Conservation (phyloP, 1,140 invertebrate species). For the Carcinoscorpius rotundicauda region DNA sequence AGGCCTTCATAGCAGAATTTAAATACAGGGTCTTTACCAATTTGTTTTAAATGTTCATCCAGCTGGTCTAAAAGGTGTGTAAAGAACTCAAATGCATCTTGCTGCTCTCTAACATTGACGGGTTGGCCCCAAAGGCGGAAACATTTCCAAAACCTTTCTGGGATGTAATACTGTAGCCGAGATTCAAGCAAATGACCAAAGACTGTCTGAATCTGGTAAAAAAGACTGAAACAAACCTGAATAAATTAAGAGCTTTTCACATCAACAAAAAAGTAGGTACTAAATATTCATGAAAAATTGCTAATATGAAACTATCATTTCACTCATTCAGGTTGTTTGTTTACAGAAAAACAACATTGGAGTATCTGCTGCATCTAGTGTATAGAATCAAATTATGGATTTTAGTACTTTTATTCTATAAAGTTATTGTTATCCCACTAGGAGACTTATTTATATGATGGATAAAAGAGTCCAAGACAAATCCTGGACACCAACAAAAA, state of each 20-base stretch:
- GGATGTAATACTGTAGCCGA: slow-evolving; percentile 45
- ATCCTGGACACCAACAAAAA: too few species aligned
- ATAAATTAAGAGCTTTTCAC: not conserved
- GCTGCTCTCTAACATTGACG: slow-evolving; percentile 47
- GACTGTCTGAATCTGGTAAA: slow-evolving; percentile 43
- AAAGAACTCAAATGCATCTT: slow-evolving; percentile 49
- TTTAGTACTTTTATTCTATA: too few species aligned
- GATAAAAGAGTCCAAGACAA: too few species aligned
- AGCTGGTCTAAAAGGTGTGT: slow-evolving; percentile 43
- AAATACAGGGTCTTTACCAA: slow-evolving; percentile 27
- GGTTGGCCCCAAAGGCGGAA: slow-evolving; percentile 44
- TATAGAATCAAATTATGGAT: too few species aligned
- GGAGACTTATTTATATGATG: too few species aligned
- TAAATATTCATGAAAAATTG: too few species aligned
- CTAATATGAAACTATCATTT: too few species aligned
- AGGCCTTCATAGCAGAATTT: slow-evolving; percentile 39
- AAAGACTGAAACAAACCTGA: slow-evolving; percentile 25
- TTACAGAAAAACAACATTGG: too few species aligned
- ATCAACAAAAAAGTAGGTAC: too few species aligned
- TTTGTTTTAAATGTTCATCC: slow-evolving; percentile 40
- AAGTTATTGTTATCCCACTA: too few species aligned
- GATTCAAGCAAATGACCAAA: slow-evolving; percentile 44
- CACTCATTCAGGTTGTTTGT: too few species aligned
- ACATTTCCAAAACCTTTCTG: slow-evolving; percentile 46
- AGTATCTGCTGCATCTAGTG: too few species aligned